phyloP scores from a whole-genome alignment of 2,113 vertebrate genomes.

The Zeus faber region DNA sequence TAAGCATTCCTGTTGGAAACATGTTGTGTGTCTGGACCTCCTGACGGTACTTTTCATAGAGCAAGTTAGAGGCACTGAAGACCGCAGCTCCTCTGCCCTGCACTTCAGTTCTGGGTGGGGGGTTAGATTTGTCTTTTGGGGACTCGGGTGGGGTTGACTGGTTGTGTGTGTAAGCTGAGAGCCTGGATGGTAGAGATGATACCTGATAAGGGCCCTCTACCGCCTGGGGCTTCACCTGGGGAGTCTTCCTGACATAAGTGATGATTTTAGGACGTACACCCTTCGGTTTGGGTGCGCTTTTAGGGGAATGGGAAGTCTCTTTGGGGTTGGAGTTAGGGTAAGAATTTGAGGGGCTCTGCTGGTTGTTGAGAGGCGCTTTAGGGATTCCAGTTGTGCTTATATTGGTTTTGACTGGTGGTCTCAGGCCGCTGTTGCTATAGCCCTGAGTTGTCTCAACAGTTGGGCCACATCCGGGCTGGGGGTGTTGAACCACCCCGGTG shows the following conservation, averaged over 20 bases:
- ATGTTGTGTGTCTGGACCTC: constrained; percentile 83
- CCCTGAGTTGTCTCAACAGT: constrained; percentile 56
- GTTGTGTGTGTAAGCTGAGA: constrained; percentile 66
- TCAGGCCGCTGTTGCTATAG: constrained; percentile 72
- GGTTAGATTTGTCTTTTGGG: constrained; percentile 64
- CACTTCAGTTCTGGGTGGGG: constrained; percentile 38
- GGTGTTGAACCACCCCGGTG: constrained; percentile 47
- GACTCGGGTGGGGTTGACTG: constrained; percentile 62
- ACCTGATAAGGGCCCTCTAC: constrained; percentile 80
- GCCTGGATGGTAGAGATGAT: constrained; percentile 77
- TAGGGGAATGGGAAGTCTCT: constrained; percentile 69
- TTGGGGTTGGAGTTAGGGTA: constrained; percentile 58
- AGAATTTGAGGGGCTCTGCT: constrained; percentile 61
- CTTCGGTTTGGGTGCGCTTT: constrained; percentile 84
- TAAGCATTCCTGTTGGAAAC: constrained; percentile 80
- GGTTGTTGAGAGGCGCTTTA: constrained; percentile 78
- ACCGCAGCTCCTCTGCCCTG: constrained; percentile 71
- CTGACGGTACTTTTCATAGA: constrained; percentile 87
- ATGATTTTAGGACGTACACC: constrained; percentile 96
- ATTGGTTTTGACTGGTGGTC: constrained; percentile 83
- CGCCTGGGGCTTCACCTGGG: constrained; percentile 80
- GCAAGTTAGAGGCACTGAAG: constrained; percentile 74
- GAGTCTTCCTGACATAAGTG: constrained; percentile 90
- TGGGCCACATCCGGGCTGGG: constrained; percentile 52
- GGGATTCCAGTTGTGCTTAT: constrained; percentile 81